A percentile compares a stretch with the other conserved stretches of the same genome.
Conservation (phyloP, 2,113 vertebrate genomes). For the Equus przewalskii region DNA sequence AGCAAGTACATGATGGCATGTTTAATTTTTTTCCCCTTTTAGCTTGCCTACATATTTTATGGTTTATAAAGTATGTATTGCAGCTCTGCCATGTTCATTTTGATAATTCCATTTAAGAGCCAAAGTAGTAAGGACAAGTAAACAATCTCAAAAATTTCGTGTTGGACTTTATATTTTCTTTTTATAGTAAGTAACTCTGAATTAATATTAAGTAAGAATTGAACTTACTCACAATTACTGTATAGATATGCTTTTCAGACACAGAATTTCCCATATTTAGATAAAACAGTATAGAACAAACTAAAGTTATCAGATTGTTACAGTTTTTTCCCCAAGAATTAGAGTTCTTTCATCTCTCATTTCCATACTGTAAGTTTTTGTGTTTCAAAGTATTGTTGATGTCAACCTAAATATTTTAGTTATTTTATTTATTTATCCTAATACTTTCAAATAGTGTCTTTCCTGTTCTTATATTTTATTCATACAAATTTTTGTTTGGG, state of each 20-base stretch:
- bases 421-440: constrained; percentile 57
- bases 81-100: constrained; percentile 89
- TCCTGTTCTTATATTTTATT: constrained; percentile 55
- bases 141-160: constrained; percentile 75
- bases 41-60: constrained; percentile 89
- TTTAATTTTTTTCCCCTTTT: constrained; percentile 91
- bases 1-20: constrained; percentile 98
- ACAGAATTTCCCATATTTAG: constrained; percentile 43
- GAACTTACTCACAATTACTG: constrained; percentile 3
- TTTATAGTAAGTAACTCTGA: constrained; percentile 59
- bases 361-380: constrained; percentile 57
- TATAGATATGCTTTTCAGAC: constrained; percentile 55
- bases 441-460: constrained; percentile 30
- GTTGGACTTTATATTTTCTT: constrained; percentile 70
- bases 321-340: constrained; percentile 15
- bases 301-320: constrained; percentile 10
- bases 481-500: constrained; percentile 48
- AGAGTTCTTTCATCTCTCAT: constrained; percentile 52
- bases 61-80: constrained; percentile 87
- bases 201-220: constrained; percentile 78
- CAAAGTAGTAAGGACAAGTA: constrained; percentile 87
- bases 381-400: constrained; percentile 63
- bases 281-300: constrained; percentile 49
- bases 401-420: constrained; percentile 46
- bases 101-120: constrained; percentile 86